Evolutionary conservation across 35 echinoderm and acorn worm species (phyloP).

Genomic region (Strongylocentrotus purpuratus): DNA sequence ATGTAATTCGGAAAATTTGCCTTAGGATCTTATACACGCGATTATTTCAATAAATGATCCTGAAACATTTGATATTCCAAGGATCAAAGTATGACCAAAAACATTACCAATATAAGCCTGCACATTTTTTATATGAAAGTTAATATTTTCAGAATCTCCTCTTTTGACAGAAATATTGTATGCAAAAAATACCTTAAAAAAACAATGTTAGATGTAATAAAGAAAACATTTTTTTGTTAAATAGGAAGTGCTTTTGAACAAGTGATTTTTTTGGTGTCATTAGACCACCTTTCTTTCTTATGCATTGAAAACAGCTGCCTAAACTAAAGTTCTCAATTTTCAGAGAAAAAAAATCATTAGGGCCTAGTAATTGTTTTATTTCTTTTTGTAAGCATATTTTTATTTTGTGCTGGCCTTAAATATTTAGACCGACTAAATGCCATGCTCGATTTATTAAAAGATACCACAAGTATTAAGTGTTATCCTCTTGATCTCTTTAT

Average conservation of each 20-base stretch:
- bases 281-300: too few species aligned
- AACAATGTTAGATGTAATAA: too few species aligned
- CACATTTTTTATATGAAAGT: too few species aligned
- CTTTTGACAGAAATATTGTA: too few species aligned
- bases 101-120: too few species aligned
- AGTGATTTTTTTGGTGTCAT: too few species aligned
- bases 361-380: background rate
- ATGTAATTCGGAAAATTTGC: background rate
- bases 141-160: too few species aligned
- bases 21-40: background rate
- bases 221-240: too few species aligned
- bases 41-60: too few species aligned
- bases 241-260: too few species aligned
- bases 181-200: too few species aligned
- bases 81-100: background rate
- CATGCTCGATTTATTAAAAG: background rate
- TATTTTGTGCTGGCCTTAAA: background rate
- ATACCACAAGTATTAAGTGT: background rate
- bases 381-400: background rate
- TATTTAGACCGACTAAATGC: background rate
- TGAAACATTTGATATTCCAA: background rate
- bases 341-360: background rate
- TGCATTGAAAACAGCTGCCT: too few species aligned
- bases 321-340: background rate
- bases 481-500: background rate